Evolutionary conservation across 2,113 vertebrate genomes (phyloP), one percentile per base, ranked within the genome.

Genomic region (Megaceryle torquata): DNA sequence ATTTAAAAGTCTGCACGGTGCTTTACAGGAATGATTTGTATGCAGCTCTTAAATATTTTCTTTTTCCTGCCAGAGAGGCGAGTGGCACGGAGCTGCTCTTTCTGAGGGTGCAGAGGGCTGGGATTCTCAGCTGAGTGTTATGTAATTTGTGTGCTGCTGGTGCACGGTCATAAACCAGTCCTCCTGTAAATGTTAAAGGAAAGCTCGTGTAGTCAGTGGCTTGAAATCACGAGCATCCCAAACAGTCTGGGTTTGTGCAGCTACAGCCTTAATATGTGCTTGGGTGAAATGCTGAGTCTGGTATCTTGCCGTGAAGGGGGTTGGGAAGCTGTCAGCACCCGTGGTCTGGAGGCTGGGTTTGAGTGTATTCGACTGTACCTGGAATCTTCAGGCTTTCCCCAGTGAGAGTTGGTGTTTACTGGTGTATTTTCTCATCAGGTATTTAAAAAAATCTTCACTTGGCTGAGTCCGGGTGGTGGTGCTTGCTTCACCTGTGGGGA

Each of bases 81-180:
- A 80, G 94, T 17, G 6, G 70, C 87, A n/a, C 6, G 24, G 93
- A 93, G 85, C 90, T 83, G 89, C 79, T 61, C 41, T 63, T 76
- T 77, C 16, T 3, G 81, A 84, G 84, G 89, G 48, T 43, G 69
- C 78, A 39, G 74, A 48, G 68, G 4, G 0, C 57, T 8, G 61
- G 29, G 67, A 11, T 92, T 74, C 91, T 79, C 84, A 39, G 93
- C 96, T 75, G 87, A 89, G 71, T 39, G 46, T 77, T 93, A 80
- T 56, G 93, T 77, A 87, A 95, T 95, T 67, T 86, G 85, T 96
- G 25, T 95, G 96, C 93, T 85, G 41, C 70, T 14, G 89, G 44
- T 86, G 86, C 91, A 33, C 3, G 21, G 78, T 29, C 71, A 53
- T 76, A 87, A 88, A 50, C 41, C 69, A 89, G 67, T 33, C 43